These are phyloP conservation scores for Characodon lateralis DNA, from an alignment of 2,797 vertebrate genomes.

Conservation along the genomic window DNA sequence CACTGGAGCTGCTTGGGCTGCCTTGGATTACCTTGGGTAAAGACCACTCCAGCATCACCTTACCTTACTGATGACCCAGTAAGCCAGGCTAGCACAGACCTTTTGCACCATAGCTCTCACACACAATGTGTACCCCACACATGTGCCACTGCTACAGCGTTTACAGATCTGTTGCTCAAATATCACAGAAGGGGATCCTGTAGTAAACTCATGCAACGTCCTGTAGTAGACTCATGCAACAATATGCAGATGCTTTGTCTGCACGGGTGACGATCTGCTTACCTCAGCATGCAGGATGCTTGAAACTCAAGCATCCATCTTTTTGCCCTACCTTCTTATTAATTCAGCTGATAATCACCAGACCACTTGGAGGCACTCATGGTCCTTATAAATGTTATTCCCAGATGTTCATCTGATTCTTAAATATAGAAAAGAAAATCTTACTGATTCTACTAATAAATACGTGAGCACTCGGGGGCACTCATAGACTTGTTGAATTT, in stretches of 20 bases:
- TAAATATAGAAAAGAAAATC: neutral
- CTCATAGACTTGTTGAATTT: neutral
- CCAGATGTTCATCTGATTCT: neutral
- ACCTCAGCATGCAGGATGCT: neutral
- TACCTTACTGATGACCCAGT: neutral
- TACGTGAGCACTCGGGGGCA: neutral
- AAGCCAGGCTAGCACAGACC: neutral
- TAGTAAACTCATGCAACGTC: neutral
- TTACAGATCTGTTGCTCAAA: neutral
- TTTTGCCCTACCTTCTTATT: neutral
- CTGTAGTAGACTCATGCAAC: neutral
- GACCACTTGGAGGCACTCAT: neutral
- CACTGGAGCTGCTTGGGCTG: too few species aligned
- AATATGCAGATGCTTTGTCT: neutral
- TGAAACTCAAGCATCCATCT: neutral
- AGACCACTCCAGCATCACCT: neutral
- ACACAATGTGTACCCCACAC: neutral
- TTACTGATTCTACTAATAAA: neutral
- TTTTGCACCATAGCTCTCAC: neutral
- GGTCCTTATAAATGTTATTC: neutral
- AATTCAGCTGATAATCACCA: neutral
- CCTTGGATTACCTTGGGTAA: too few species aligned
- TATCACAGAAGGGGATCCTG: neutral
- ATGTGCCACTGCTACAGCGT: neutral
- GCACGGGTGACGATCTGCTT: neutral